Evolutionary conservation across 2,888 invertebrate genomes (phyloP).

Genomic region (Lissonota sp.): DNA sequence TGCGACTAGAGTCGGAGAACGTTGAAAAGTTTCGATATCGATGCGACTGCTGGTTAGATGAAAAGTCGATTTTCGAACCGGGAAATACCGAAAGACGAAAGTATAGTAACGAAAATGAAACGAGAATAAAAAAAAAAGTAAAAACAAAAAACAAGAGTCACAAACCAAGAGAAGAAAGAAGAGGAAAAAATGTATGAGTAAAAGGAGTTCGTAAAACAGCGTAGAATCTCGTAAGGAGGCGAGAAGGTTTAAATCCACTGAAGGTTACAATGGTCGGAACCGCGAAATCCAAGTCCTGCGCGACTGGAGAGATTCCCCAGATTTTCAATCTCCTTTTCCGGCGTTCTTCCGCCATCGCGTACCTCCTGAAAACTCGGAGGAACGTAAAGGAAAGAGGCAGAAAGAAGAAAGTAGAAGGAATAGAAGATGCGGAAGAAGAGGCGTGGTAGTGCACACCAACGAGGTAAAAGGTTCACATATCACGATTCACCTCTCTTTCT

Average conservation of each 20-base stretch:
- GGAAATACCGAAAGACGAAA: slow-evolving; percentile 4
- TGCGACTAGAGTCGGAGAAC: slow-evolving; percentile 16
- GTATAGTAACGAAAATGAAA: slow-evolving; percentile 8
- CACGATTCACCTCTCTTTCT: slow-evolving; percentile 24
- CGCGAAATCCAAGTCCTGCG: slow-evolving; percentile 42
- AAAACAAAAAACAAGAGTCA: not conserved
- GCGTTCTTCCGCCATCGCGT: slow-evolving; percentile 39
- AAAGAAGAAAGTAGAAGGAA: slow-evolving; percentile 10
- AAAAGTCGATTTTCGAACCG: slow-evolving; percentile 35
- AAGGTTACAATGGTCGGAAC: slow-evolving; percentile 43
- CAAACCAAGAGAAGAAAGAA: not conserved
- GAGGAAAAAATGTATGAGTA: too few species aligned
- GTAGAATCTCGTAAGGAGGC: slow-evolving; percentile 6
- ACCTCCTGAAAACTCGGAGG: slow-evolving; percentile 14
- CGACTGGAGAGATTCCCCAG: slow-evolving; percentile 30
- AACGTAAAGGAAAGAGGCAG: slow-evolving; percentile 16
- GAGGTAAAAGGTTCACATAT: slow-evolving; percentile 64
- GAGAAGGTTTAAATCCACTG: slow-evolving; percentile 14
- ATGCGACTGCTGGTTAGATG: slow-evolving; percentile 44
- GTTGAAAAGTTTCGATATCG: slow-evolving; percentile 49
- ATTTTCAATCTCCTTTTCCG: slow-evolving; percentile 47
- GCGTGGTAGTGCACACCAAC: slow-evolving; percentile 50
- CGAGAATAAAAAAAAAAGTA: not conserved
- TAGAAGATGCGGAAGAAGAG: slow-evolving; percentile 35
- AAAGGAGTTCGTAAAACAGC: slow-evolving; percentile 45